A percentile compares a stretch with the other conserved stretches of the same genome.
Evolutionary conservation across 1,140 invertebrate genomes (phyloP).

Genomic region (Arion vulgaris): DNA sequence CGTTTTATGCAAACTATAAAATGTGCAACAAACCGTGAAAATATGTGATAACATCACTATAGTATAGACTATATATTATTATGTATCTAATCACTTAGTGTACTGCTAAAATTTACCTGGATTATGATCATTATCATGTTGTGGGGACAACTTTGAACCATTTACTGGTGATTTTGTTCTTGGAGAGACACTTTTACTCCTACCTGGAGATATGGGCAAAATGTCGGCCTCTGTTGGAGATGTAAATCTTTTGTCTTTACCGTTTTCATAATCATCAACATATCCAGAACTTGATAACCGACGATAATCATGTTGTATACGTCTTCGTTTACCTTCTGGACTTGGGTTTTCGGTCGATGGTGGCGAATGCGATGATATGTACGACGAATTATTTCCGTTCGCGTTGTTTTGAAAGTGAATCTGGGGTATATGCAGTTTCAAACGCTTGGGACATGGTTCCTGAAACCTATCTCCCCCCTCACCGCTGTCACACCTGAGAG

Average conservation of each 20-base stretch:
- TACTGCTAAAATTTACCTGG: too few species aligned
- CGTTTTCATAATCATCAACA: conserved; percentile 66
- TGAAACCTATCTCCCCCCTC: not conserved
- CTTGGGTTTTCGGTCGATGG: conserved; percentile 51
- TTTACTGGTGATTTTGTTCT: conserved; percentile 52
- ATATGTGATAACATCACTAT: too few species aligned
- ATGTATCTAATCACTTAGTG: too few species aligned
- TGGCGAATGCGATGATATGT: not conserved
- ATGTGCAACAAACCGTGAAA: too few species aligned
- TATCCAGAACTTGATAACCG: conserved; percentile 69
- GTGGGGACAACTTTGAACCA: conserved; percentile 23
- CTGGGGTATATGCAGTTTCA: conserved; percentile 34
- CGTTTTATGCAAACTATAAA: too few species aligned
- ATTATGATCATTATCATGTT: not conserved
- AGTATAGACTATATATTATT: too few species aligned
- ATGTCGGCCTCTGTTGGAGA: conserved; percentile 56
- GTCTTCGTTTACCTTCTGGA: conserved; percentile 63
- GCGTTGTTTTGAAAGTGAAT: not conserved
- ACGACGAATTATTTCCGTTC: not conserved
- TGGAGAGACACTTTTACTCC: conserved; percentile 45
- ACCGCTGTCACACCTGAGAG: not conserved
- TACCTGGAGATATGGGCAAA: conserved; percentile 47
- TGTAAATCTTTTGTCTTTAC: conserved; percentile 62
- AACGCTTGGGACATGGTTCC: conserved; percentile 22
- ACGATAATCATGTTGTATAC: conserved; percentile 67